Conservation (phyloP, 2,797 vertebrate species). For the Arnoldichthys spilopterus region DNA sequence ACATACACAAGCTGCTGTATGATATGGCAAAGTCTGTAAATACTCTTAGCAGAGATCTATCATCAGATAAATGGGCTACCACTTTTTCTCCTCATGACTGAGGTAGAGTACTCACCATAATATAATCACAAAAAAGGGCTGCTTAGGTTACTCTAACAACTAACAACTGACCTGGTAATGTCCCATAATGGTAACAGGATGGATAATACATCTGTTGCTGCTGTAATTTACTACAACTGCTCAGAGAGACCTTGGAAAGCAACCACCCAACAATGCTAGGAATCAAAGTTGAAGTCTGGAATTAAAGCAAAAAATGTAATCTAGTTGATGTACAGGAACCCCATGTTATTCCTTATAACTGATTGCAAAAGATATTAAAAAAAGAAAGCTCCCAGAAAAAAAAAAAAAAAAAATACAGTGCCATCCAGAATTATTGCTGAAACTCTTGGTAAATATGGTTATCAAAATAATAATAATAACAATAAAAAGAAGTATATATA, state of each 20-base stretch:
- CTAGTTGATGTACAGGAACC: slow-evolving; percentile 30
- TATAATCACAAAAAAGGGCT: slow-evolving; percentile 18
- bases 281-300: slow-evolving; percentile 41
- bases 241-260: slow-evolving; percentile 21
- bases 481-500: too few relatives aligned
- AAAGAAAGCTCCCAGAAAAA: slow-evolving; percentile 21
- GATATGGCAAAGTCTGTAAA: slow-evolving; percentile 38
- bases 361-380: slow-evolving; percentile 25
- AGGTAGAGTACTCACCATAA: slow-evolving; percentile 9
- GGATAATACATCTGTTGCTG: slow-evolving; percentile 48
- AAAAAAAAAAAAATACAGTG: not conserved
- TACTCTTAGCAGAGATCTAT: slow-evolving; percentile 37
- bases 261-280: slow-evolving; percentile 16
- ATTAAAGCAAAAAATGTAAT: slow-evolving; percentile 25
- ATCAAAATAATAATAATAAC: too few relatives aligned
- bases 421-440: not conserved
- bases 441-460: too few relatives aligned
- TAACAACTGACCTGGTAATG: slow-evolving; percentile 42
- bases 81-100: slow-evolving; percentile 15
- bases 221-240: slow-evolving; percentile 40
- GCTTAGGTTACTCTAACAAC: slow-evolving; percentile 46
- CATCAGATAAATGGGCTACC: slow-evolving; percentile 40
- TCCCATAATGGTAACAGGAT: slow-evolving; percentile 29
- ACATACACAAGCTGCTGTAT: slow-evolving; percentile 43
- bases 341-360: slow-evolving; percentile 31